Evolutionary conservation across 2,888 invertebrate genomes (phyloP).

Genomic region (Lasioglossum lativentre): DNA sequence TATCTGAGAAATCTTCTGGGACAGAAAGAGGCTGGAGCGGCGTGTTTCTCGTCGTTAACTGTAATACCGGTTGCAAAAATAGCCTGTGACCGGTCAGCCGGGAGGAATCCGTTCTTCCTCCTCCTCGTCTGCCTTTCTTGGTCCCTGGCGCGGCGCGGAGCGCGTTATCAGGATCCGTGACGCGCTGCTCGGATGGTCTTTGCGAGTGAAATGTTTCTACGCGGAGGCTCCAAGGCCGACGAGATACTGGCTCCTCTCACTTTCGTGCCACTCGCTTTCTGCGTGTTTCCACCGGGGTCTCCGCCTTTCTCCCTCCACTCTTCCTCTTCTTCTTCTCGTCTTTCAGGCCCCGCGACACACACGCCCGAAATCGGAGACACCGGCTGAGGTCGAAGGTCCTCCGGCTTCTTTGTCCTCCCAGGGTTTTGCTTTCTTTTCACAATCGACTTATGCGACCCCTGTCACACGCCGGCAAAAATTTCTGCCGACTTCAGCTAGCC

Average conservation of each 20-base stretch:
- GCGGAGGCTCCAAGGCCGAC: conserved; percentile 78
- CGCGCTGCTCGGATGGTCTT: conserved; percentile 66
- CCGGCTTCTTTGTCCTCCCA: not conserved
- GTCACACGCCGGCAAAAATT: not conserved
- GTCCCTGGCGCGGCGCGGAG: conserved; percentile 30
- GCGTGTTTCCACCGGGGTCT: conserved; percentile 49
- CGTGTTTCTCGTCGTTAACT: not conserved
- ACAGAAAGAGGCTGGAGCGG: not conserved
- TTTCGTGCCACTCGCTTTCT: conserved; percentile 70
- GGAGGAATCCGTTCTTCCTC: conserved; percentile 8
- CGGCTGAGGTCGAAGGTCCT: not conserved
- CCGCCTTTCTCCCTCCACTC: conserved; percentile 25
- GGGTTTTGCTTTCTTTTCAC: not conserved
- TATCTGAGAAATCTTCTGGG: not conserved
- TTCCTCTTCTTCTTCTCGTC: conserved; percentile 28
- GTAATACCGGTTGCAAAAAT: conserved; percentile 1
- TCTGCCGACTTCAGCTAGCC: not conserved
- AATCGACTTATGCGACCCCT: no score
- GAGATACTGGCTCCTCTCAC: conserved; percentile 77
- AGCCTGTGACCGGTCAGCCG: not conserved
- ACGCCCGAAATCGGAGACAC: not conserved
- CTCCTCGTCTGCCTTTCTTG: conserved; percentile 28
- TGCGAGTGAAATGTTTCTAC: conserved; percentile 78
- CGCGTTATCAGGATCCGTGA: conserved; percentile 60
- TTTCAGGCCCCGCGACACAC: not conserved